Conservation (phyloP, 2,113 vertebrate genomes). For the Falco punctatus region DNA sequence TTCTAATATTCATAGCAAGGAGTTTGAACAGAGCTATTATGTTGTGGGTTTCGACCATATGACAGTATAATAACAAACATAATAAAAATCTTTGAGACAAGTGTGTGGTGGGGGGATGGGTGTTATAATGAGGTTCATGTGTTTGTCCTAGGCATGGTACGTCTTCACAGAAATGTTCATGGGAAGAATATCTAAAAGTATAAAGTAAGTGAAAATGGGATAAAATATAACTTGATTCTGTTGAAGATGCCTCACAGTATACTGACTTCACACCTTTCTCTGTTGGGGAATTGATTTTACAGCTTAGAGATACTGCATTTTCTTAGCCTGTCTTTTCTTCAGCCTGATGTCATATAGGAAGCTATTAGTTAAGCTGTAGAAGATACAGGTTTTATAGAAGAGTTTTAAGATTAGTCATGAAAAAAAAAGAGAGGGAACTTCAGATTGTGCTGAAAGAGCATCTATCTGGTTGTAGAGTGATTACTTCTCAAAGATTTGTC, state of each 20-base stretch:
- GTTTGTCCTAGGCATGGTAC: not conserved
- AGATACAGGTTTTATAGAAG: not conserved
- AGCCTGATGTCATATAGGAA: not conserved
- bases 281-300: not conserved
- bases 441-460: slow-evolving; percentile 2
- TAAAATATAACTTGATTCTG: not conserved
- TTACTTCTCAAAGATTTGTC: not conserved
- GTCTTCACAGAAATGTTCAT: not conserved
- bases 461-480: not conserved
- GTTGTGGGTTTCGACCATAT: not conserved
- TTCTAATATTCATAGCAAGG: not conserved
- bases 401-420: not conserved
- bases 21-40: not conserved
- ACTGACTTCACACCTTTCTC: not conserved
- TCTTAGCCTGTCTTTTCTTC: not conserved
- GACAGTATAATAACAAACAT: not conserved
- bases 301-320: not conserved
- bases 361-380: not conserved
- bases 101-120: accelerated
- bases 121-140: not conserved
- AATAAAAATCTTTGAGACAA: not conserved
- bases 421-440: not conserved
- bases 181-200: not conserved
- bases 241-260: not conserved
- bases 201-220: not conserved